Evolutionary conservation across 2,113 vertebrate genomes (phyloP), one percentile per base, ranked within the genome.

Genomic region (Drymodes brunneopygia): DNA sequence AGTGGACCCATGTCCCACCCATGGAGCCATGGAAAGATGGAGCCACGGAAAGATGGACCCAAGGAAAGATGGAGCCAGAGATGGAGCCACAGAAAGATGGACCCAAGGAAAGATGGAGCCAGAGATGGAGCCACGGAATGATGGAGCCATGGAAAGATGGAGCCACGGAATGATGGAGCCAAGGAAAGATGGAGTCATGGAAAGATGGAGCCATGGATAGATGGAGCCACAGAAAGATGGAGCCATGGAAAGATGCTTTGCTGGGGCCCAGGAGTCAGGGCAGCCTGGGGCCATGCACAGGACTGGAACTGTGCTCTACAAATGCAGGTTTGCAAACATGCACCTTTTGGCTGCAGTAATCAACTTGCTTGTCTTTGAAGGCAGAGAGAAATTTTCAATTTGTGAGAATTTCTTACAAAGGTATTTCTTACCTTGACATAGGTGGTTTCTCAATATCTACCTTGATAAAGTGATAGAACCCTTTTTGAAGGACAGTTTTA

Each of bases 201-300:
- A n/a, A n/a, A n/a, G n/a, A 1, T 0, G 9, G 48, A 47, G 57
- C 35, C 36, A 11, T 4, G 1, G 60, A 6, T 35, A n/a, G n/a
- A n/a, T n/a, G n/a, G n/a, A 38, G 38, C 38, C 38, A 38, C 21
- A 31, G 21, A 12, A 53, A 35, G 47, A 31, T 81, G 24, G 45
- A 45, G 45, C 33, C 23, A 11, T 25, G 31, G 21, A 10, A 53
- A 40, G 53, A 28, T 77, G 31, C 27, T 22, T 48, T 71, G 45
- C 22, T n/a, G 36, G 66, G 83, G 20, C 10, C 10, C 22, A 19
- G 21, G 33, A 42, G n/a, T 24, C 31, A 25, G 11, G 18, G n/a
- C 7, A 29, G 12, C 11, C 56, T 8, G 54, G 50, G n/a, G 12
- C 31, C 2, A 0, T 9, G 31, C 40, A 7, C 8, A 15, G 42